A percentile compares a stretch with the other conserved stretches of the same genome.
Evolutionary conservation across 2,797 vertebrate genomes (phyloP).

Genomic region (Enteromius treurensis): DNA sequence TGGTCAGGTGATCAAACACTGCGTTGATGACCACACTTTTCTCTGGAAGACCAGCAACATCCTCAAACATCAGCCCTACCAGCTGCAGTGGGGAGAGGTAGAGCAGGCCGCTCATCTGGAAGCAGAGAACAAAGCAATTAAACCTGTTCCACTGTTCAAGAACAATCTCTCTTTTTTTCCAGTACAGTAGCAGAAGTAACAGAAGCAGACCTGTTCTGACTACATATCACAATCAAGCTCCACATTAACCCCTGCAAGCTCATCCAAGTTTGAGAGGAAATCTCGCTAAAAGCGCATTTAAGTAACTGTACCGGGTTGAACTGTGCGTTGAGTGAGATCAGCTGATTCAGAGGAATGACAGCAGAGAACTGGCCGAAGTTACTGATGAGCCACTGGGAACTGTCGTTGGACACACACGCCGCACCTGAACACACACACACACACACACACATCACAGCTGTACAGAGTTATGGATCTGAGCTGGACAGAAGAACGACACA

Average conservation of each 20-base stretch:
- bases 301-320: constrained; percentile 67
- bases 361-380: constrained; percentile 71
- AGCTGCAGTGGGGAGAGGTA: constrained; percentile 67
- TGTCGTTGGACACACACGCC: constrained; percentile 66
- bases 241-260: neutral
- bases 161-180: no score
- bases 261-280: neutral
- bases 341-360: constrained; percentile 56
- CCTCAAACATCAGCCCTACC: constrained; percentile 65
- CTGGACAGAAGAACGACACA: neutral
- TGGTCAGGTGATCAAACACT: constrained; percentile 66
- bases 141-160: neutral
- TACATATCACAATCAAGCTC: neutral
- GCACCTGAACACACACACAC: constrained; percentile 26
- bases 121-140: neutral
- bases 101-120: constrained; percentile 66
- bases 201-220: neutral
- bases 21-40: constrained; percentile 60
- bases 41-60: constrained; percentile 45
- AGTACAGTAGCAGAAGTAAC: no score
- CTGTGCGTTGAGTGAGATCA: constrained; percentile 66
- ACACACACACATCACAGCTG: neutral
- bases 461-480: neutral
- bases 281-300: no score
- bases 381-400: constrained; percentile 64